Base-by-base conservation (phyloP, 64 coral and sea anemone species). In the Astreopora myriophthalma region DNA sequence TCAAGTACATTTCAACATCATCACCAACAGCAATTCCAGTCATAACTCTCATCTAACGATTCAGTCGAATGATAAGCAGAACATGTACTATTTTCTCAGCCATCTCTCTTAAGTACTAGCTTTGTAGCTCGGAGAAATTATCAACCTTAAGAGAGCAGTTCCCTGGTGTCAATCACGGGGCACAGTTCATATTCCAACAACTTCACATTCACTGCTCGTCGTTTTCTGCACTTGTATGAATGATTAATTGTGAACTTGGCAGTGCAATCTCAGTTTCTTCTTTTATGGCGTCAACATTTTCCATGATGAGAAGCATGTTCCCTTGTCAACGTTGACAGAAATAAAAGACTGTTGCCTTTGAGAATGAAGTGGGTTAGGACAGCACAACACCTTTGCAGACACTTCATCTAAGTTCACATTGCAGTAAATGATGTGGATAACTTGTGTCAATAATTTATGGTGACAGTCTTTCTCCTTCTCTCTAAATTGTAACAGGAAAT, bases 1-100 rank as follows among this genome's bases (percentile, higher is more conserved):
- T 58, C 27, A 16, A 14, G 75, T 48, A 78, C 40, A 80, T 60
- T 79, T 80, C 51, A 80, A 80, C 30, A 22, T 34, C 48, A 31
- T 64, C 79, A 83, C 57, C 33, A 24, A 64, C 79, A 83, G 79
- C 57, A 13, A 83, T 37, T 38, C 57, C 33, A 22, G 19, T 55
- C 3, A 26, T 78, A 80, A 80, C 48, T 10, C 20, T 80, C 76
- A 22, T 27, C 48, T 9, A 80, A 17, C 22, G 48, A 33, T 13
- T 24, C 33, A 83, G 13, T 3, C 51, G 16, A 64, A 35, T 23
- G 19, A 25, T 23, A 13, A 83, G 2, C 31, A 36, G 22, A 5
- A 44, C n/a, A n/a, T n/a, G n/a, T n/a, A n/a, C n/a, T 19, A 22
- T 9, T 24, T 22, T 83, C 57, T 58, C 8, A 8, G 32, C 52